Percentiles rank a stretch among this genome's conserved stretches.
Conservation (phyloP, 2,797 vertebrate genomes). For the Sebastes oblongus region DNA sequence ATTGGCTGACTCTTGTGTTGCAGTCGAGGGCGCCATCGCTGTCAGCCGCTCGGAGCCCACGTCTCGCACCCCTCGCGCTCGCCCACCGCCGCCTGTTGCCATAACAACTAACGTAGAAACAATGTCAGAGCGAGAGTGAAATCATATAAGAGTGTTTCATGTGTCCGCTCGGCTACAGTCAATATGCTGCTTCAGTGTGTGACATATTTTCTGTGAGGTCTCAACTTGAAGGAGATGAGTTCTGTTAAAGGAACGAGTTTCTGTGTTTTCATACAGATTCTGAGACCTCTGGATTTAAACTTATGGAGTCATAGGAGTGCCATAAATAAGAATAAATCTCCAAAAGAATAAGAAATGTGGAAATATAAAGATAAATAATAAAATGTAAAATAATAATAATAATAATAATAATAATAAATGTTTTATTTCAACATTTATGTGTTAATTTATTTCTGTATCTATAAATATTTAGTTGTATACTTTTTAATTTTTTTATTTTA, state of each 20-base stretch:
- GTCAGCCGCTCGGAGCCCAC: constrained; percentile 19
- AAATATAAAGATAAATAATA: too few relatives aligned
- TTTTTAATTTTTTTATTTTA: too few relatives aligned
- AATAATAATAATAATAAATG: too few relatives aligned
- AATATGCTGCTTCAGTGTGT: background rate
- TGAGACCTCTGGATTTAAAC: background rate
- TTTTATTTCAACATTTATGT: too few relatives aligned
- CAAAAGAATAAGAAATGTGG: too few relatives aligned
- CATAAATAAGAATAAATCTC: too few relatives aligned
- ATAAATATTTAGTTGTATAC: too few relatives aligned
- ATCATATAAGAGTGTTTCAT: background rate
- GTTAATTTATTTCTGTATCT: too few relatives aligned
- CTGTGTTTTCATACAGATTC: background rate
- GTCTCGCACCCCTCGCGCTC: background rate
- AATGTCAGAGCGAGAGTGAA: background rate
- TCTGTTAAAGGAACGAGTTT: background rate
- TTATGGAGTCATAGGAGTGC: too few relatives aligned
- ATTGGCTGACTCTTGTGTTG: constrained; percentile 41
- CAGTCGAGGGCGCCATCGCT: constrained; percentile 27
- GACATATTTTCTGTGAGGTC: background rate
- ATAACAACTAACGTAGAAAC: constrained; percentile 26
- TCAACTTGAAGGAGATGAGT: background rate
- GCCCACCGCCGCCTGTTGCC: constrained; percentile 22
- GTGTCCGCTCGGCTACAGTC: background rate
- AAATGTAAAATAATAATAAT: too few relatives aligned